phyloP scores from a whole-genome alignment of 1,140 invertebrate species.

The Pantala flavescens region DNA sequence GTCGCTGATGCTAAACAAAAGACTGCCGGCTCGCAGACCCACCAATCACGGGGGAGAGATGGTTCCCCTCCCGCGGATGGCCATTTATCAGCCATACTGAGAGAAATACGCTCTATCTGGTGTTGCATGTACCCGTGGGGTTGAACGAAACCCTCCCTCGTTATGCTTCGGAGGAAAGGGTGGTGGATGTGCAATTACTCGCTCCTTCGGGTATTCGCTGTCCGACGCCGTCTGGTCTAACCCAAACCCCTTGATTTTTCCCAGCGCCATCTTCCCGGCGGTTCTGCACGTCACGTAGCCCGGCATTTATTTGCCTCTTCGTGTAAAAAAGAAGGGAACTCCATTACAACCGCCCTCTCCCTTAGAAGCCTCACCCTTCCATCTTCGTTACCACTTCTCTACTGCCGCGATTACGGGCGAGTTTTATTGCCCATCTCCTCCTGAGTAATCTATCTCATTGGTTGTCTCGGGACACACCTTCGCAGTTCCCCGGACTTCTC shows the following conservation, averaged over 20 bases:
- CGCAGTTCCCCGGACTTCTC: too few relatives aligned
- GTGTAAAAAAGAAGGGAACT: too few relatives aligned
- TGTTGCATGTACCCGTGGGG: neutral
- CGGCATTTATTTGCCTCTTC: too few relatives aligned
- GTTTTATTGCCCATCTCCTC: too few relatives aligned
- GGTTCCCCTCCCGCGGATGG: neutral
- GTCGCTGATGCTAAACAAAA: neutral
- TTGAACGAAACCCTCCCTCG: neutral
- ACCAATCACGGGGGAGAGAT: neutral
- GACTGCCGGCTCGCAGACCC: neutral
- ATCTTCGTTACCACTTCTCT: too few relatives aligned
- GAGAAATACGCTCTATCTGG: neutral
- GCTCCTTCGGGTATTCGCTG: neutral
- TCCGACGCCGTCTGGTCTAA: neutral
- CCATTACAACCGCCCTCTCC: too few relatives aligned
- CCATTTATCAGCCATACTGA: conserved; percentile 1
- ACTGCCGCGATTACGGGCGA: too few relatives aligned
- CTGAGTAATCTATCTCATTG: too few relatives aligned
- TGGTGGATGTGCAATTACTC: neutral
- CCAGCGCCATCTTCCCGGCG: neutral
- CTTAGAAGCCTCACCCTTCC: too few relatives aligned
- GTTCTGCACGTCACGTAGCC: neutral
- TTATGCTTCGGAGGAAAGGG: neutral
- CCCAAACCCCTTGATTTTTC: neutral
- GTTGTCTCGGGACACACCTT: too few relatives aligned